Evolutionary conservation across 2,797 vertebrate genomes (phyloP).

Genomic region (Coendou prehensilis): DNA sequence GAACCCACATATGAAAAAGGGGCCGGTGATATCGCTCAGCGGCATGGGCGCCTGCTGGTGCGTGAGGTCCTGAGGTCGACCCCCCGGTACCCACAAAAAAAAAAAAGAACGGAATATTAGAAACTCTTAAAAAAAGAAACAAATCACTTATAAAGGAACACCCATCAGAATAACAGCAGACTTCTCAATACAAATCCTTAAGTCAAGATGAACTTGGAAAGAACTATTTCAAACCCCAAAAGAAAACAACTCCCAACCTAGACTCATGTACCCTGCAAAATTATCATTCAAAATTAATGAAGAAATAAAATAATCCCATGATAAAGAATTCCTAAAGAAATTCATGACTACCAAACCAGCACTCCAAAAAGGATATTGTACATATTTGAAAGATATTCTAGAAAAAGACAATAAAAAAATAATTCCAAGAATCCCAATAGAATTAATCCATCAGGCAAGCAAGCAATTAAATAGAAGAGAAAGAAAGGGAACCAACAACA

Average conservation of each 20-base stretch:
- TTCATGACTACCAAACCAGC: background rate
- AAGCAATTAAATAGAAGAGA: background rate
- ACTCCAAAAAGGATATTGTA: background rate
- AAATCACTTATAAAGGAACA: background rate
- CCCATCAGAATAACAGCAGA: background rate
- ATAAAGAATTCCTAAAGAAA: background rate
- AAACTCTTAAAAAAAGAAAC: too few relatives aligned
- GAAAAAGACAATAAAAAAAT: background rate
- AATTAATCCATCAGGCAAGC: background rate
- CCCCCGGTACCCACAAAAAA: too few relatives aligned
- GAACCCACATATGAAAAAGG: too few relatives aligned
- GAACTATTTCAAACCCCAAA: background rate
- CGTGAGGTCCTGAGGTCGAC: too few relatives aligned
- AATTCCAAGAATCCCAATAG: background rate
- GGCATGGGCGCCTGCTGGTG: too few relatives aligned
- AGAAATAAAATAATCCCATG: background rate
- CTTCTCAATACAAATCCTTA: background rate
- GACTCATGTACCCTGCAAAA: background rate
- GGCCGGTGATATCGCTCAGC: too few relatives aligned
- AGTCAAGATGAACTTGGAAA: background rate
- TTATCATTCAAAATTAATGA: background rate
- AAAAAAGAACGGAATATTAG: too few relatives aligned
- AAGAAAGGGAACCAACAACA: background rate
- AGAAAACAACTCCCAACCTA: background rate
- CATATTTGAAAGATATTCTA: background rate